A percentile compares a stretch with the other conserved stretches of the same genome.
Conservation (phyloP, 2,888 invertebrate genomes). For the Ornithoptera alexandrae region DNA sequence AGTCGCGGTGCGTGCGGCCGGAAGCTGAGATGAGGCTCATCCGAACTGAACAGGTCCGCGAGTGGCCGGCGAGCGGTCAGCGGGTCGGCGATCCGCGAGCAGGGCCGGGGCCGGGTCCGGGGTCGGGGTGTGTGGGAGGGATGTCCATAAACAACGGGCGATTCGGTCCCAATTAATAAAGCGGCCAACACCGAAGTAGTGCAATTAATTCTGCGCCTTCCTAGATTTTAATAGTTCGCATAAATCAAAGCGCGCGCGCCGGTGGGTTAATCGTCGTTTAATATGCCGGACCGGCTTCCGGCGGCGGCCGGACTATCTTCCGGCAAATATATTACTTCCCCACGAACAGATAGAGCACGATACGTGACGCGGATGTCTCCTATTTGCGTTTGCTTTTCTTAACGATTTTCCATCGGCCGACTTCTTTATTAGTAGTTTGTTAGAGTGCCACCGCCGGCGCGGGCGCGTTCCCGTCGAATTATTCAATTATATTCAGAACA, state of each 20-base stretch:
- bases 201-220: constrained; percentile 79
- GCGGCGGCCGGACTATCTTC: constrained; percentile 34
- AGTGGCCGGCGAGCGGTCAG: constrained; percentile 46
- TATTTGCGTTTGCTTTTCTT: background rate
- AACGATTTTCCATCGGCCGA: constrained; percentile 35
- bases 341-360: constrained; percentile 46
- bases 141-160: constrained; percentile 76
- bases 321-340: no score
- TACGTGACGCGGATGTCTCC: constrained; percentile 45
- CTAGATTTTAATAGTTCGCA: constrained; percentile 79
- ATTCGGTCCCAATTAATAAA: constrained; percentile 78
- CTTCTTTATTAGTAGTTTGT: constrained; percentile 41
- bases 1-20: constrained; percentile 41
- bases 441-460: background rate
- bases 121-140: constrained; percentile 36
- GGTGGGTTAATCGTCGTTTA: constrained; percentile 78
- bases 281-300: constrained; percentile 64
- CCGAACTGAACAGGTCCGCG: constrained; percentile 73
- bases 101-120: no score
- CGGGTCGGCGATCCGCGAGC: no score
- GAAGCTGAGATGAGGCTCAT: constrained; percentile 67
- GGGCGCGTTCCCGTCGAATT: constrained; percentile 20
- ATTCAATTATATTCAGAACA: constrained; percentile 52
- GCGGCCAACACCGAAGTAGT: constrained; percentile 75
- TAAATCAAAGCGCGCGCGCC: constrained; percentile 71